Percentiles rank a stretch among this genome's conserved stretches.
Conservation (phyloP, 2,888 invertebrate species). For the Euplagia quadripunctaria region DNA sequence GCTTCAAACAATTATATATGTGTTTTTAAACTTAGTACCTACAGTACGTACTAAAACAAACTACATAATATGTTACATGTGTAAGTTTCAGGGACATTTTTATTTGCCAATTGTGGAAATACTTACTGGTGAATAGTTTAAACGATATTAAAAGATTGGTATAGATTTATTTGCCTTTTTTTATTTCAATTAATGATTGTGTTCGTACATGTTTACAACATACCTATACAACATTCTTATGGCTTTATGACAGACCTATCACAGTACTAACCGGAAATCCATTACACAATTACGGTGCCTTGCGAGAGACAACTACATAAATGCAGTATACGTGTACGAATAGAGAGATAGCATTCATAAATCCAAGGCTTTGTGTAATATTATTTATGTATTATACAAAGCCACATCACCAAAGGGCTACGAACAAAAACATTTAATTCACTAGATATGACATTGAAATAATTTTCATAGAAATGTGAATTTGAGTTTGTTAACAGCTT, state of each 20-base stretch:
- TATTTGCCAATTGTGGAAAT: no score
- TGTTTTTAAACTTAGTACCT: background rate
- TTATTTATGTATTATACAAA: background rate
- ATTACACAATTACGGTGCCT: background rate
- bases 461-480: no score
- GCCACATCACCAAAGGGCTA: no score
- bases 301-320: background rate
- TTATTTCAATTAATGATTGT: background rate
- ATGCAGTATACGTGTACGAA: background rate
- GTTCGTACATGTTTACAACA: background rate
- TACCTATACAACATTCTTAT: background rate
- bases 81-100: background rate
- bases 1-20: background rate
- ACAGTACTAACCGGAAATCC: background rate
- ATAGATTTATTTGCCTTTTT: background rate
- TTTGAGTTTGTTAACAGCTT: no score
- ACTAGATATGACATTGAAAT: no score
- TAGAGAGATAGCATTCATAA: background rate
- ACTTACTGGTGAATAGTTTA: background rate
- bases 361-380: background rate
- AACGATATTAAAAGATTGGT: no score
- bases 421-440: no score
- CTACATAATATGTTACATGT: background rate
- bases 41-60: background rate
- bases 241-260: conserved; percentile 1